These are phyloP conservation scores for Thymelicus lineola DNA, from an alignment of 2,888 invertebrate genomes.

Conservation along the genomic window DNA sequence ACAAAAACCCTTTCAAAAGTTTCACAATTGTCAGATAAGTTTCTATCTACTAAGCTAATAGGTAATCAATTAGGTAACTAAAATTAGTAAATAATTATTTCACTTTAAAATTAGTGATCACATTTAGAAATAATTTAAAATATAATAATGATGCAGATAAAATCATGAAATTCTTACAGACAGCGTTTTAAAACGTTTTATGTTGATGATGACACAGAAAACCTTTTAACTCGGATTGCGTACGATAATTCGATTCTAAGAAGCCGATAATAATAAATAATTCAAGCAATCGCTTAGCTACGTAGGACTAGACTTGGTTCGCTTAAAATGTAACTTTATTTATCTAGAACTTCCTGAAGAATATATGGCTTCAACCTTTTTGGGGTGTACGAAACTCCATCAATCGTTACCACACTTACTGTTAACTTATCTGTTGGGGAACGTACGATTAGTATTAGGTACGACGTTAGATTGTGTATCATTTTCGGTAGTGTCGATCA, in stretches of 20 bases:
- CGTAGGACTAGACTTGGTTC: neutral
- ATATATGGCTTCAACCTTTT: constrained; percentile 4
- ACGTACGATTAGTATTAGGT: too few relatives aligned
- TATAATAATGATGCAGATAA: too few relatives aligned
- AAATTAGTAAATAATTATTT: too few relatives aligned
- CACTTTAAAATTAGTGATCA: too few relatives aligned
- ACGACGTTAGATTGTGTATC: too few relatives aligned
- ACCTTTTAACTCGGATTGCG: constrained; percentile 27
- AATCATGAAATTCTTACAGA: neutral
- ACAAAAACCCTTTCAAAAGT: too few relatives aligned
- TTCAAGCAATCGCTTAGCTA: constrained; percentile 17
- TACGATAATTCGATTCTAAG: constrained; percentile 17
- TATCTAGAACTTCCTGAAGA: neutral
- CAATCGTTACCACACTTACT: neutral
- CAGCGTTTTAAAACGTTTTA: constrained; percentile 9
- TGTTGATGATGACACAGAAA: constrained; percentile 22
- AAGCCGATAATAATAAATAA: constrained; percentile 25
- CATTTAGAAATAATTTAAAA: too few relatives aligned
- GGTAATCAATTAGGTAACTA: too few relatives aligned
- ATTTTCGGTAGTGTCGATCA: too few relatives aligned
- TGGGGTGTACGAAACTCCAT: neutral
- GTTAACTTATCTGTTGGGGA: too few relatives aligned
- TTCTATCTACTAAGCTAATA: too few relatives aligned
- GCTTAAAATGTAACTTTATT: neutral
- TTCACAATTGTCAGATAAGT: too few relatives aligned